Base-by-base conservation (phyloP, 1,140 invertebrate genomes). In the Sarcophaga peregrina region DNA sequence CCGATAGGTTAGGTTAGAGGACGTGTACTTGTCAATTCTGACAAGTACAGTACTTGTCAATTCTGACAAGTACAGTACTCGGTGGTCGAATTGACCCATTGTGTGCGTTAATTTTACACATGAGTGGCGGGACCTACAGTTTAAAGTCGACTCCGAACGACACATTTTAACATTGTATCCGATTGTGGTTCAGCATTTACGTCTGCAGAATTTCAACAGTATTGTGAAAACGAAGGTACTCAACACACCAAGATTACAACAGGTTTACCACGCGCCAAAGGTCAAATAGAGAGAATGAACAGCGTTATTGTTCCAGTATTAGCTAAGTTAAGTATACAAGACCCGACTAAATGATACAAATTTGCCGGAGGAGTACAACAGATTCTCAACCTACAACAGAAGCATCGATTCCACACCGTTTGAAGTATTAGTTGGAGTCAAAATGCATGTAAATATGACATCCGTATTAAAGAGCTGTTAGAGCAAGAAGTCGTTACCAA, bases 281-380 rank as follows among this genome's bases (percentile, higher is more conserved):
- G 88, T 10, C 86, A 90, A 72, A 84, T 87, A 0, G 86, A 89
- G 75, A 68, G 85, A 10, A 37, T 86, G 0, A 85, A 87, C 52
- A 9, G 82, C 0, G 83, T 83, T 0, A 80, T 88, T 3, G 85
- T 85, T 46, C 20, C 48, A 10, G 82, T 83, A 17, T 13, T 83
- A 11, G 11, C 82, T 10, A 83, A 83, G 37, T 17, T 78, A 46
- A 62, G 50, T 54, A 47, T 62, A 4, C 25, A 83, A 7, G 52
- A 82, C 15, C 62, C 80, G 9, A 25, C 1, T 1, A 81, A 81
- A 50, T 83, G 83, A 80, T 82, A 83, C 74, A 81, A 82, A 62
- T 25, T 46, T 17, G 78, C 47, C 9, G 48, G 52, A 1, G 54
- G 13, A 76, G 83, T 83, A 37, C 80, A 83, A 62, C 78, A 62